Evolutionary conservation across 2,797 vertebrate species (phyloP), one percentile per base, ranked within the genome.

Genomic region (Caiman crocodilus): DNA sequence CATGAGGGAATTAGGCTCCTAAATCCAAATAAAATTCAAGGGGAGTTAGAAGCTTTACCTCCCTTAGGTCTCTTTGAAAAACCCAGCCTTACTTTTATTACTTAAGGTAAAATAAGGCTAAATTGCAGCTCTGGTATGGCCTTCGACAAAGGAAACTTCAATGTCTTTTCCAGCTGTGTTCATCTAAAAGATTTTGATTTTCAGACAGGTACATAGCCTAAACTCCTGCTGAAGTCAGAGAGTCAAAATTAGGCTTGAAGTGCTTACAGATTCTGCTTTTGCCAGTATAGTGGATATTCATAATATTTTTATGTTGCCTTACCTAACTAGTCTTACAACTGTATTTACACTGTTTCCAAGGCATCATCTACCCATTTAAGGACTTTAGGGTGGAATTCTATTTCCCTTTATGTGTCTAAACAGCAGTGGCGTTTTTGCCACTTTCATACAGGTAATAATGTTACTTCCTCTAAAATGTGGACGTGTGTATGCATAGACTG

Each of bases 21-120:
- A 95, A 94, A 94, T 91, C 77, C 88, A 76, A 84, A 93, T 85
- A 92, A 93, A 94, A 94, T 94, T 92, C 90, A 88, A 50, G 32
- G 81, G 60, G 30, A 93, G n/a, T 7, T 85, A 60, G 82, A 90
- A 89, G 87, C 63, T 18, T 21, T 85, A 76, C 93, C 85, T 95
- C 90, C 77, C 75, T 82, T 64, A 73, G 71, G 28, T 5, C 23
- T 21, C 63, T 88, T 75, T 80, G 67, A 92, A 94, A 95, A 91
- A 91, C 75, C 76, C 80, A n/a, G 90, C 79, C 0, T 3, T 88
- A 88, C 87, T 94, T 96, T 96, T 73, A 75, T 50, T 82, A 89
- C 89, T 56, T 76, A 91, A 79, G 82, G 69, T 82, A 89, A 55
- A 91, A 87, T 67, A 73, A 58, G 87, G 90, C 83, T 88, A 73